These are phyloP conservation scores for Papilio polyxenes DNA, from an alignment of 1,140 invertebrate species.

Conservation along the genomic window DNA sequence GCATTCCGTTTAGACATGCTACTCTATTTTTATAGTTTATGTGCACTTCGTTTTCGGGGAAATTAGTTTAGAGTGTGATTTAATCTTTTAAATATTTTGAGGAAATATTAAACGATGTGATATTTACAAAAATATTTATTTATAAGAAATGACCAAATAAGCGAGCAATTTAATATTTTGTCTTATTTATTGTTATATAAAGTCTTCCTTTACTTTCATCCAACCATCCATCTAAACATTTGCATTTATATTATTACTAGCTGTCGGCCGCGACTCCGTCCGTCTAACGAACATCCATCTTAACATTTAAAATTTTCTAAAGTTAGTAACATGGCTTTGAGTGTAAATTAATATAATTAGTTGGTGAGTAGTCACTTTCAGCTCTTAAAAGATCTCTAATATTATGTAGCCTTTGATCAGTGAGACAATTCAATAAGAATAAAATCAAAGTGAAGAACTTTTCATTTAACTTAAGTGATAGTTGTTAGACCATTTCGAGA, in stretches of 20 bases:
- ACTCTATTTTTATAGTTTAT: conserved; percentile 29
- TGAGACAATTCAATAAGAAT: not conserved
- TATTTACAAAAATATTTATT: too few species aligned
- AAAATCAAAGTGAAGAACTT: not conserved
- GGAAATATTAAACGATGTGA: not conserved
- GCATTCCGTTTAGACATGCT: conserved; percentile 26
- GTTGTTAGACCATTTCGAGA: not conserved
- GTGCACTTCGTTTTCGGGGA: conserved; percentile 23
- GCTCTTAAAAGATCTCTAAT: not conserved
- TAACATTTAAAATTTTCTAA: too few species aligned
- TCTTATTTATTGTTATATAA: too few species aligned
- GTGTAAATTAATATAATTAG: not conserved
- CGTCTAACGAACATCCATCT: too few species aligned
- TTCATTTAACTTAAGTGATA: conserved; percentile 14
- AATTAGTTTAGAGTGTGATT: conserved; percentile 8
- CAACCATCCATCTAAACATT: too few species aligned
- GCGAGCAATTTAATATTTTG: too few species aligned
- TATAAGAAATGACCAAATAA: too few species aligned
- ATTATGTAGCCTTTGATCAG: not conserved
- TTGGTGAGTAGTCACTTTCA: not conserved
- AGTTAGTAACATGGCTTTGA: too few species aligned
- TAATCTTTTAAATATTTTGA: not conserved
- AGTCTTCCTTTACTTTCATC: too few species aligned
- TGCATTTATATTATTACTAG: too few species aligned
- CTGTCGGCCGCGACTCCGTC: too few species aligned